Base-by-base conservation (phyloP, 2,888 invertebrate species). In the Drosophila emarginata region DNA sequence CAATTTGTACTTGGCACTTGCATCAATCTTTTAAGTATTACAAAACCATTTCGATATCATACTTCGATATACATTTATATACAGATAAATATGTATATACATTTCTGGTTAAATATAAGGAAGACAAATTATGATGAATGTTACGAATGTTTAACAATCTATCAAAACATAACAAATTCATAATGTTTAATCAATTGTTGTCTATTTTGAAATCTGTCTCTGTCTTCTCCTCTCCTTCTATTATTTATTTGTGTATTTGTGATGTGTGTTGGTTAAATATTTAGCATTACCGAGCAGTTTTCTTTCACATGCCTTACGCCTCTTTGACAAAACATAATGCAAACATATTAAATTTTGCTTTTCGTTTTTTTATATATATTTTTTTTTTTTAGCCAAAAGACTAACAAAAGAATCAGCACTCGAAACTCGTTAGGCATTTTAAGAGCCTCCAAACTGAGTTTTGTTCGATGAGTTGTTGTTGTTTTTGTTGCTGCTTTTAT, bases 171-270 rank as follows among this genome's bases (percentile, higher is more conserved):
- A 79, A 77, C 77, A 54, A 56, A 56, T 64, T 78, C 69, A 77
- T 85, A 72, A 72, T 84, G 69, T 75, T 78, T 75, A 73, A 87
- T 87, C 81, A 81, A 81, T 80, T 86, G 83, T 64, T 32, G 32
- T 32, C 32, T 32, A 32, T 9, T 32, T 32, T 32, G 32, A 32
- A 32, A 32, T 32, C 32, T 11, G 32, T 32, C 32, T 32, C 54
- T 56, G 60, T 36, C 15, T 28, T 26, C 12, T 53, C 11, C 7
- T 32, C 14, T 53, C 28, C 26, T 11, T 28, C 28, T 53, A 12
- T 6, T 18, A 14, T 4, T 18, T 45, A 18, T 45, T 2, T 11
- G 45, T 45, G 11, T 45, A 1, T 45, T 9, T 45, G 18, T 45
- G 45, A 11, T 32, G 32, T 32, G 64, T 56, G 51, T 23, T 50